A percentile compares a stretch with the other conserved stretches of the same genome.
These are phyloP conservation scores for Gallinago media DNA, from an alignment of 2,113 vertebrate genomes.

Conservation along the genomic window DNA sequence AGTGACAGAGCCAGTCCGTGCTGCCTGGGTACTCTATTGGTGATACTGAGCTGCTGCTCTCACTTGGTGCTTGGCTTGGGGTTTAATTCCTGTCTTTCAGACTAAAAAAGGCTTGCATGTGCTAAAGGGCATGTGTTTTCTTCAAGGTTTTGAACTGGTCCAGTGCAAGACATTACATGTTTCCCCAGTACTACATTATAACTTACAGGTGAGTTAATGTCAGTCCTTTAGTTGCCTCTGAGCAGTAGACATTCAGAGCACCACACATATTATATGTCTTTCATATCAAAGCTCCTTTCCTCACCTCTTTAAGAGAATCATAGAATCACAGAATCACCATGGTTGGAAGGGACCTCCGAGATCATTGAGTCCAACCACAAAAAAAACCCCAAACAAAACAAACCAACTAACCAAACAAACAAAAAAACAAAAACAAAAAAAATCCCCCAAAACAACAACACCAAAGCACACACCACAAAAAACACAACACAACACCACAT, in stretches of 20 bases:
- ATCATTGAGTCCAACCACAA: too few species aligned
- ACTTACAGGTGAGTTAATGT: not conserved
- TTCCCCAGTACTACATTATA: not conserved
- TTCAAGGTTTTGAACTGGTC: not conserved
- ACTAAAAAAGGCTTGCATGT: not conserved
- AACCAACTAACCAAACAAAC: too few species aligned
- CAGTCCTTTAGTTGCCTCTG: not conserved
- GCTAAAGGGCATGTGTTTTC: not conserved
- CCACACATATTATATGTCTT: not conserved
- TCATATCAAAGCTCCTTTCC: not conserved
- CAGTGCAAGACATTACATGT: not conserved
- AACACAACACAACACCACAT: too few species aligned
- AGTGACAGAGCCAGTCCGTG: fast-evolving
- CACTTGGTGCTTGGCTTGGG: not conserved
- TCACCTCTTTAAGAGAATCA: not conserved
- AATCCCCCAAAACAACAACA: too few species aligned
- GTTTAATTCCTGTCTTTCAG: not conserved
- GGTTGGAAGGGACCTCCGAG: too few species aligned
- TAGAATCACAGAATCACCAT: too few species aligned
- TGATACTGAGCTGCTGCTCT: not conserved
- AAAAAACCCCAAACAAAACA: too few species aligned
- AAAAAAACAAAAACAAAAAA: too few species aligned
- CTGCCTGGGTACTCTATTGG: fast-evolving
- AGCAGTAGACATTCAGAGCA: not conserved
- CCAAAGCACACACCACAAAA: too few species aligned